phyloP scores from a whole-genome alignment of 2,888 invertebrate genomes.

The Ennomos erosarius region DNA sequence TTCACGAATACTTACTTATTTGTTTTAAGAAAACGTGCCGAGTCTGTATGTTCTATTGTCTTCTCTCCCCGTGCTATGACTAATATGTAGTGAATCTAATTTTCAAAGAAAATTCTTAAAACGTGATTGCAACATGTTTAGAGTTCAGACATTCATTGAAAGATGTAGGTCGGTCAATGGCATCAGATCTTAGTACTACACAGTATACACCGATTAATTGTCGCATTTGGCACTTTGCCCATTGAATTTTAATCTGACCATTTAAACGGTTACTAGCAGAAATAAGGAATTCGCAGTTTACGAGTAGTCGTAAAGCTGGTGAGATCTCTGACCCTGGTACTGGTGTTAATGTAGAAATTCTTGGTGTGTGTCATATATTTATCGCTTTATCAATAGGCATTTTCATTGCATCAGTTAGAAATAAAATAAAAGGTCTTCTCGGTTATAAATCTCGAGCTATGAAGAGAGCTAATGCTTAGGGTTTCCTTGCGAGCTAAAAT shows the following conservation, averaged over 20 bases:
- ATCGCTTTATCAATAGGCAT: neutral
- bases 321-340: constrained; percentile 8
- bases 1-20: too few species aligned
- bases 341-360: neutral
- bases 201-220: constrained; percentile 54
- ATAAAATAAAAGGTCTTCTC: too few species aligned
- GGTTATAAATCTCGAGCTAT: too few species aligned
- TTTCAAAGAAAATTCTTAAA: constrained; percentile 18
- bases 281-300: constrained; percentile 3
- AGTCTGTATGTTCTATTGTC: too few species aligned
- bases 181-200: constrained; percentile 49
- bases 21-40: too few species aligned
- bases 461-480: too few species aligned
- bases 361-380: neutral
- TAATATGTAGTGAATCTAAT: neutral
- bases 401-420: too few species aligned
- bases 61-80: too few species aligned
- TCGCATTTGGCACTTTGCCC: constrained; percentile 63
- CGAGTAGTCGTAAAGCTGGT: constrained; percentile 2
- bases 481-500: too few species aligned
- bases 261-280: constrained; percentile 36
- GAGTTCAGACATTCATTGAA: constrained; percentile 33
- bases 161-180: constrained; percentile 56
- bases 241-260: constrained; percentile 55
- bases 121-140: constrained; percentile 26